These are phyloP conservation scores for Maniola hyperantus DNA, from an alignment of 2,888 invertebrate genomes.

Conservation along the genomic window DNA sequence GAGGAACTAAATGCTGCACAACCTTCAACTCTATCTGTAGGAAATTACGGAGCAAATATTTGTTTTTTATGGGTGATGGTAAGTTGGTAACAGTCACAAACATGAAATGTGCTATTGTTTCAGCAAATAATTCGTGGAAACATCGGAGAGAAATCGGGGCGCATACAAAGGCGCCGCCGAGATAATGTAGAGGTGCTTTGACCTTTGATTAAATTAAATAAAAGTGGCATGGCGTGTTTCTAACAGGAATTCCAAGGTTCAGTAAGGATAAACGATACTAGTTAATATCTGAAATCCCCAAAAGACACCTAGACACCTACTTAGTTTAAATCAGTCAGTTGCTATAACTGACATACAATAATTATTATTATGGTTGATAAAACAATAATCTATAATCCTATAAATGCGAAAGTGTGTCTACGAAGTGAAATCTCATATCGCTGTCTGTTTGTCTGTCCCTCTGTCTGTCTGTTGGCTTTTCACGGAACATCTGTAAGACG, in stretches of 20 bases:
- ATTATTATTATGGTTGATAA: too few species aligned
- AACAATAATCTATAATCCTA: too few species aligned
- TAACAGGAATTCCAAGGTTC: not conserved
- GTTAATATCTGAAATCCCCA: not conserved
- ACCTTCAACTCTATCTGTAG: conserved; percentile 47
- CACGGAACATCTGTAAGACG: too few species aligned
- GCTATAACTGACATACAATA: too few species aligned
- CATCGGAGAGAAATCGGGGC: conserved; percentile 71
- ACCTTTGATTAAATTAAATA: conserved; percentile 35
- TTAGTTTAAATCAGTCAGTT: not conserved
- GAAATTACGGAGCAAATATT: conserved; percentile 38
- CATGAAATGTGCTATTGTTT: conserved; percentile 74
- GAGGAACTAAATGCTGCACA: conserved; percentile 18
- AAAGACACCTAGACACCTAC: not conserved
- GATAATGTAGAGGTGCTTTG: conserved; percentile 55
- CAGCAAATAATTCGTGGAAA: conserved; percentile 79
- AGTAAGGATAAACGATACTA: not conserved
- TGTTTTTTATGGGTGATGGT: conserved; percentile 28
- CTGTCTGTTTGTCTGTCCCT: too few species aligned
- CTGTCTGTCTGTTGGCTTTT: too few species aligned
- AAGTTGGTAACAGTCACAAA: conserved; percentile 58
- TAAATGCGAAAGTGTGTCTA: too few species aligned
- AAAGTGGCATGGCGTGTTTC: conserved; percentile 11
- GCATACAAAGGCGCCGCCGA: conserved; percentile 62
- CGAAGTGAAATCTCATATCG: too few species aligned